Percentiles rank a stretch among this genome's conserved stretches.
Evolutionary conservation across 2,113 vertebrate species (phyloP).

Genomic region (Hyperopisus bebe): DNA sequence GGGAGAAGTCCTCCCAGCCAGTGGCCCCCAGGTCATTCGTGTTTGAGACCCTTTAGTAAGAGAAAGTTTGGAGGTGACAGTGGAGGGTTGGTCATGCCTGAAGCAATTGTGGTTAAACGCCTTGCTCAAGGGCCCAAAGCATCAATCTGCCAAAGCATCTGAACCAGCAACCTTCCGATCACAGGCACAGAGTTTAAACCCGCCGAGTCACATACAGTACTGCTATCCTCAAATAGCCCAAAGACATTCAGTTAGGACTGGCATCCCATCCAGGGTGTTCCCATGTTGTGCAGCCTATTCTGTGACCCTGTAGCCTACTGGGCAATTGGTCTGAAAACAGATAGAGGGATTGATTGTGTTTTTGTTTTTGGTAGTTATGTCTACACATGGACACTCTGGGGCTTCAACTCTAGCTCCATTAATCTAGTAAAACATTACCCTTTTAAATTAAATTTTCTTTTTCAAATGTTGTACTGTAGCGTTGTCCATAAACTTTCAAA

Average conservation of each 20-base stretch:
- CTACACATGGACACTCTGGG: background rate
- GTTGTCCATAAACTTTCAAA: background rate
- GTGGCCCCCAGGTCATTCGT: background rate
- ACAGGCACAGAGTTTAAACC: background rate
- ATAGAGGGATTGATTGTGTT: background rate
- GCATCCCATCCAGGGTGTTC: background rate
- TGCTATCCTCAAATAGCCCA: background rate
- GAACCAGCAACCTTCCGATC: background rate
- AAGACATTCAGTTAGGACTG: background rate
- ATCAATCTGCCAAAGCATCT: background rate
- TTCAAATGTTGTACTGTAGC: background rate
- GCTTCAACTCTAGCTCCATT: background rate
- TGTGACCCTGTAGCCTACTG: background rate
- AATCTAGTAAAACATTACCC: background rate
- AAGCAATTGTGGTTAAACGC: background rate
- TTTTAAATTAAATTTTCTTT: background rate
- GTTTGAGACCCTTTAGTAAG: background rate
- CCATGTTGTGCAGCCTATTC: background rate
- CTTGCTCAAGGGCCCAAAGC: background rate
- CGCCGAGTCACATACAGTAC: background rate
- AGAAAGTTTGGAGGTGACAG: background rate
- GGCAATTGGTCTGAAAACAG: background rate
- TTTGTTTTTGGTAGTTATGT: background rate
- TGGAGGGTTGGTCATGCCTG: background rate
- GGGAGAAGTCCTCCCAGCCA: background rate